Conservation (phyloP, 1,140 invertebrate species). For the Trichonephila clavata region DNA sequence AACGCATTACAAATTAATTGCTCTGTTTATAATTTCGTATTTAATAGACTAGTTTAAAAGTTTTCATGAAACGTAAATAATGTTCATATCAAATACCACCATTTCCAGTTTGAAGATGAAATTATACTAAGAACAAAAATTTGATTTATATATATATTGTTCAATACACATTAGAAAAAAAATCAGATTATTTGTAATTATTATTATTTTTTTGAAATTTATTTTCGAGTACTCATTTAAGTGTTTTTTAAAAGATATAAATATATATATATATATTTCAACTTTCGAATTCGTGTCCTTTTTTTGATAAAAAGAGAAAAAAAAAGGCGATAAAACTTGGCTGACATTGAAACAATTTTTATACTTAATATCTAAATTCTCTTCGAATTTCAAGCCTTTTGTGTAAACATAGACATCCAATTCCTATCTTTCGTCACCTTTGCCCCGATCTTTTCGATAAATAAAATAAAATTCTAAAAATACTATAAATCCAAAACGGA, state of each 20-base stretch:
- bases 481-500: background rate
- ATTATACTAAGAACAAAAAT: no score
- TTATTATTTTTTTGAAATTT: background rate
- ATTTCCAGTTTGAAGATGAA: no score
- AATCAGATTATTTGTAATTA: no score
- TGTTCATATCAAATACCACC: no score
- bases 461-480: background rate
- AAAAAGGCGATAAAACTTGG: background rate
- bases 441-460: background rate
- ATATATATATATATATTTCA: background rate
- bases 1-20: no score
- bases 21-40: no score
- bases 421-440: slow-evolving; percentile 32
- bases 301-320: background rate
- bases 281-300: background rate
- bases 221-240: background rate
- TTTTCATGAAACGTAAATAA: no score
- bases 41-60: no score
- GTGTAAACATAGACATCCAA: slow-evolving; percentile 64
- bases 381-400: slow-evolving; percentile 18
- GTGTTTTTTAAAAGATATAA: background rate
- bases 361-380: slow-evolving; percentile 42
- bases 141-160: background rate
- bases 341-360: slow-evolving; percentile 21
- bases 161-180: background rate